These are phyloP conservation scores for Hemicordylus capensis DNA, from an alignment of 2,113 vertebrate genomes.

Conservation along the genomic window DNA sequence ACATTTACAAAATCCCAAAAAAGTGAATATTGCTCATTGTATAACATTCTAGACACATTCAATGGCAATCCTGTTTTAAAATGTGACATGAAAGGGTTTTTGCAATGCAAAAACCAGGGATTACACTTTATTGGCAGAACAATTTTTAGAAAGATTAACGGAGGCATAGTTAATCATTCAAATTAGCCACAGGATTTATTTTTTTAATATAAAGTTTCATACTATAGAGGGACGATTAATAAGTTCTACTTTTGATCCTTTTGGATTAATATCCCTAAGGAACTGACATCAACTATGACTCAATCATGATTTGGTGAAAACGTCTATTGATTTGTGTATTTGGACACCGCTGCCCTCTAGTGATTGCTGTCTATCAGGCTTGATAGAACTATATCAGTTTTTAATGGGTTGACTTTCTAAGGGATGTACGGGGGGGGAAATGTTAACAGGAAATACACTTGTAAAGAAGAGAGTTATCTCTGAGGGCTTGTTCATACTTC, in stretches of 20 bases:
- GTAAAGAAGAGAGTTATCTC: neutral
- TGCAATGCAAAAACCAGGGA: constrained; percentile 4
- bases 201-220: constrained; percentile 42
- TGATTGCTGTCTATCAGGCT: neutral
- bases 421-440: neutral
- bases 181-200: constrained; percentile 45
- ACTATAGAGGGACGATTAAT: constrained; percentile 18
- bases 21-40: neutral
- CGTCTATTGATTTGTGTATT: neutral
- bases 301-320: constrained; percentile 12
- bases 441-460: neutral
- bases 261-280: constrained; percentile 37
- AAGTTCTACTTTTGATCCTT: constrained; percentile 53
- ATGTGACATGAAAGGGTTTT: constrained; percentile 9
- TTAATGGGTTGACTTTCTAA: neutral
- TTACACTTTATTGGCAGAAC: constrained; percentile 52
- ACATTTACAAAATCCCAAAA: neutral
- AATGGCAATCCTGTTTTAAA: constrained; percentile 55
- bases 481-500: neutral
- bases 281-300: constrained; percentile 40
- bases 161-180: constrained; percentile 52
- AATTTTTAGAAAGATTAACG: constrained; percentile 53
- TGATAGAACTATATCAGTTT: neutral
- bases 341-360: neutral
- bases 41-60: constrained; percentile 21